A percentile compares a stretch with the other conserved stretches of the same genome.
Evolutionary conservation across 2,797 vertebrate species (phyloP).

Genomic region (Hemitrygon akajei): DNA sequence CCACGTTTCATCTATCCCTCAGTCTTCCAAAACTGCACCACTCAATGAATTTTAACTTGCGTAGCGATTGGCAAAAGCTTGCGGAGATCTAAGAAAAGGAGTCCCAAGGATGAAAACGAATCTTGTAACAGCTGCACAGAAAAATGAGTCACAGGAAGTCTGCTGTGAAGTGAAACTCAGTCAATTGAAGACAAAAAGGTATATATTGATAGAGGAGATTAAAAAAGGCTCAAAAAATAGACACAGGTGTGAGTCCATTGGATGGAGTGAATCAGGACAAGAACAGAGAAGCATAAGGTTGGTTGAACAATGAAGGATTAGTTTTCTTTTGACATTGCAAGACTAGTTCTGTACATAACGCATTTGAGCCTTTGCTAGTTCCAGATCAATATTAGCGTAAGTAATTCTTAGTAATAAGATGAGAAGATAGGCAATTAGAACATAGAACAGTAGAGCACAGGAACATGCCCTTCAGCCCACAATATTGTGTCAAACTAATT

Average conservation of each 20-base stretch:
- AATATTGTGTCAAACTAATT: too few relatives aligned
- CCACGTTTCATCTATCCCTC: background rate
- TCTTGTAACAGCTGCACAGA: background rate
- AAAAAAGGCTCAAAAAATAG: too few relatives aligned
- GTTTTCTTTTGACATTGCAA: background rate
- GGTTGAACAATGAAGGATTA: background rate
- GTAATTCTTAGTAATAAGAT: background rate
- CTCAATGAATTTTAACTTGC: background rate
- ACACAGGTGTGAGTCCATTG: background rate
- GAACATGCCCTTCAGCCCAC: too few relatives aligned
- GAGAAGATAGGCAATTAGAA: background rate
- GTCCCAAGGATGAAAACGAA: background rate
- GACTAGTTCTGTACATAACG: background rate
- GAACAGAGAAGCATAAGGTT: too few relatives aligned
- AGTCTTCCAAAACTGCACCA: background rate
- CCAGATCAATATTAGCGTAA: background rate
- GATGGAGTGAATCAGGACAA: background rate
- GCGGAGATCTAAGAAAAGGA: background rate
- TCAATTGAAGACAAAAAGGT: background rate
- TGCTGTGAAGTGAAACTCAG: background rate
- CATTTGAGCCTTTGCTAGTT: background rate
- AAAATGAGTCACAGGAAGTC: background rate
- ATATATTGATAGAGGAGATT: background rate
- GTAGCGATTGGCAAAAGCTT: background rate
- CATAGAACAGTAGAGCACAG: too few relatives aligned